Conservation (phyloP, 1,140 invertebrate genomes). For the Ptiloglossa arizonensis region DNA sequence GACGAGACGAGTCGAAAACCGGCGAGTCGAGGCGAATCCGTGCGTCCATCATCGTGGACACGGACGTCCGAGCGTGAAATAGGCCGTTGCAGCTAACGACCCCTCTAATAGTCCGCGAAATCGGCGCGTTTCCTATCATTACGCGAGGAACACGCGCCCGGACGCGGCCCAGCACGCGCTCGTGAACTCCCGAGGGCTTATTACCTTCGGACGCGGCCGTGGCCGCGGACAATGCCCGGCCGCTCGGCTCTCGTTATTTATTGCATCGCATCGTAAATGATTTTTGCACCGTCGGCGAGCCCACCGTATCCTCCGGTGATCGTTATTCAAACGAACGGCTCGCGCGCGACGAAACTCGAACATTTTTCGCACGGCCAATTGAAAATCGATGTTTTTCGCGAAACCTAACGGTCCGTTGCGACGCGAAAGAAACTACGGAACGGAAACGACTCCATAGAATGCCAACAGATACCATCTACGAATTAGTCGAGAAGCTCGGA, state of each 20-base stretch:
- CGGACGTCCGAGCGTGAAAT: constrained; percentile 67
- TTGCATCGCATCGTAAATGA: background rate
- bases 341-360: too few relatives aligned
- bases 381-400: background rate
- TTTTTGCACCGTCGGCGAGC: background rate
- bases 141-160: constrained; percentile 42
- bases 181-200: background rate
- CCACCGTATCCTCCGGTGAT: background rate
- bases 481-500: too few relatives aligned
- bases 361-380: too few relatives aligned
- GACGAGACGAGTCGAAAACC: constrained; percentile 19
- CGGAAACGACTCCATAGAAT: too few relatives aligned
- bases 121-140: constrained; percentile 64
- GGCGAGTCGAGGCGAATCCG: constrained; percentile 18
- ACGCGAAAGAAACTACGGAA: too few relatives aligned
- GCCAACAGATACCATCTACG: too few relatives aligned
- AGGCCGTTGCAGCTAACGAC: constrained; percentile 63
- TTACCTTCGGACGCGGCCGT: constrained; percentile 17
- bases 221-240: constrained; percentile 4
- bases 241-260: background rate
- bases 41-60: constrained; percentile 42
- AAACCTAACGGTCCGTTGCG: background rate
- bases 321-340: background rate
- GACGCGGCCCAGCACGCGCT: constrained; percentile 30
- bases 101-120: constrained; percentile 63